Evolutionary conservation across 2,888 invertebrate genomes (phyloP), one percentile per base, ranked within the genome.

Genomic region (Mamestra brassicae): DNA sequence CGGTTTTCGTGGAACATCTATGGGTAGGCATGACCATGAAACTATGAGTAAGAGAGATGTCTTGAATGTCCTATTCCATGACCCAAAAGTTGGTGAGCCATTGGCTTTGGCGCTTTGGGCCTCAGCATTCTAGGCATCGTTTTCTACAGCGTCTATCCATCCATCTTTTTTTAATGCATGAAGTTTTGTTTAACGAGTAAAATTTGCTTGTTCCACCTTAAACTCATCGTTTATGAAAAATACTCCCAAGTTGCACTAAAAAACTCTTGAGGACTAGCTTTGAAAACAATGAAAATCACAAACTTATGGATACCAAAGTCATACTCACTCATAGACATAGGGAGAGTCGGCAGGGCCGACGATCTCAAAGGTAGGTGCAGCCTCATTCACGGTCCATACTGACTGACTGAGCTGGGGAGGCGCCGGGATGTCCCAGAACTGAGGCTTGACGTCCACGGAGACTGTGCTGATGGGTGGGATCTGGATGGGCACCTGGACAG

Each of bases 301-400:
- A 47, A 47, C 47, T 47, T 1, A 13, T 47, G 47, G 47, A 1
- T 15, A 17, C n/a, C n/a, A 38, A 58, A 52, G 5, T 52, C 1
- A 58, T 34, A 81, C 81, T 80, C 38, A 81, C 81, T 81, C 71
- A 66, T 76, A 81, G 34, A 13, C 0, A 3, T 38, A 80, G 11
- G 65, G 83, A 8, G 60, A 61, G 11, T 62, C 15, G 42, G 54
- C 62, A n/a, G 47, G 34, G 3, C 17, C 58, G 2, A 75, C 54
- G 10, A 75, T 36, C 52, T 79, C 83, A n/a, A 68, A 57, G 4
- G 57, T 2, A 11, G 83, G 75, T 11, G 13, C 47, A 17, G 15
- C 52, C 8, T 74, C 47, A 1, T 80, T 6, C 4, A 69, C 36
- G 15, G 62, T 71, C 70, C 57, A 83, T 10, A 50, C 57, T 11